Conservation (phyloP, 2,888 invertebrate species). For the Tetheella fluctuosa region DNA sequence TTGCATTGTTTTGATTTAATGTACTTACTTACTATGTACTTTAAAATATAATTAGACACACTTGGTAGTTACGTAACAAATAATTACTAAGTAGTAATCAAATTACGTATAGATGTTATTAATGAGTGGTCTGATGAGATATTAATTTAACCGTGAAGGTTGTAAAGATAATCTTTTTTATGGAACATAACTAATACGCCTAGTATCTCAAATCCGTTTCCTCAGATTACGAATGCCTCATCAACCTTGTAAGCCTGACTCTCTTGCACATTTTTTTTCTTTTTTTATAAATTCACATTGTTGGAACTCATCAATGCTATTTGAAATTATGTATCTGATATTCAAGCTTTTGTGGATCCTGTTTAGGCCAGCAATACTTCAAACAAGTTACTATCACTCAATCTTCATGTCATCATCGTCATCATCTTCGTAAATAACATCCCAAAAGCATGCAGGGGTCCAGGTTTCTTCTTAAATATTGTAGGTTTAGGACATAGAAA, state of each 20-base stretch:
- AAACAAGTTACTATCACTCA: too few relatives aligned
- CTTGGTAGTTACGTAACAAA: not conserved
- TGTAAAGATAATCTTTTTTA: not conserved
- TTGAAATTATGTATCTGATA: not conserved
- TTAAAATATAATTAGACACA: not conserved
- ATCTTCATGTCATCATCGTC: too few relatives aligned
- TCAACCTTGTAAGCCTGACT: slow-evolving; percentile 8
- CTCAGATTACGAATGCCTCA: slow-evolving; percentile 12
- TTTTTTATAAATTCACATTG: too few relatives aligned
- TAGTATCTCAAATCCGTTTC: slow-evolving; percentile 2
- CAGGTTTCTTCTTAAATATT: too few relatives aligned
- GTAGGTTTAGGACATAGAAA: too few relatives aligned
- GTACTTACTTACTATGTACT: too few relatives aligned
- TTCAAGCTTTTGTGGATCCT: too few relatives aligned
- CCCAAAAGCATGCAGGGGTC: too few relatives aligned
- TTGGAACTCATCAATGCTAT: slow-evolving; percentile 16
- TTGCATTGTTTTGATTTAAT: not conserved
- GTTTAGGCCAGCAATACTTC: too few relatives aligned
- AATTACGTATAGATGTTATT: not conserved
- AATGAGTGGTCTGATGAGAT: not conserved
- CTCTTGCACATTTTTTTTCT: slow-evolving; percentile 13
- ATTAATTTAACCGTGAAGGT: slow-evolving; percentile 7
- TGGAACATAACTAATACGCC: slow-evolving; percentile 10
- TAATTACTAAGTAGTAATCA: not conserved
- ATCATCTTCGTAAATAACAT: too few relatives aligned